Conservation (phyloP, 2,113 vertebrate species). For the Plestiodon gilberti region DNA sequence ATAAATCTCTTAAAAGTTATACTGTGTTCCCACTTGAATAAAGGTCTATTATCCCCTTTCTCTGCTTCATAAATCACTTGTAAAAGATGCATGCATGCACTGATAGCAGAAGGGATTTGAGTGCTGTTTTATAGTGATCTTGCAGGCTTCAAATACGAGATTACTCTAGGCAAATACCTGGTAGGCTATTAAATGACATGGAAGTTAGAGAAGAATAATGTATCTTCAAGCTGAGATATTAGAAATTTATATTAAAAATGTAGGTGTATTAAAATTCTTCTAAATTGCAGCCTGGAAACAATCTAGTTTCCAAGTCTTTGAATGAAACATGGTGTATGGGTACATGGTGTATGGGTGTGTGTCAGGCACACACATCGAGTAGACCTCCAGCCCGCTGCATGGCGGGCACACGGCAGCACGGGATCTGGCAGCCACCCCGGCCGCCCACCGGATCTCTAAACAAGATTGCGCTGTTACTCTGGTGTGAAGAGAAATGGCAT, state of each 20-base stretch:
- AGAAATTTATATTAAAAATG: background rate
- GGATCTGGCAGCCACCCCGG: too few species aligned
- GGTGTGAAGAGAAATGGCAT: background rate
- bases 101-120: background rate
- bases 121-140: background rate
- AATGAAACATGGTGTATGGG: background rate
- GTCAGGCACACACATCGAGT: too few species aligned
- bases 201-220: background rate
- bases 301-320: background rate
- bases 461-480: too few species aligned
- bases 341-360: too few species aligned
- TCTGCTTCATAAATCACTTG: background rate
- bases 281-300: background rate
- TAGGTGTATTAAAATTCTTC: background rate
- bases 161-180: background rate
- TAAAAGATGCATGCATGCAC: background rate
- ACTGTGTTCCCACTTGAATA: conserved; percentile 1
- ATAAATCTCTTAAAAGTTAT: background rate
- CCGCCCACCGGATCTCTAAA: too few species aligned
- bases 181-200: background rate
- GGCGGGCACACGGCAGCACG: too few species aligned
- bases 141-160: background rate
- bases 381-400: too few species aligned
- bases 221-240: background rate
- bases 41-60: background rate